phyloP scores from a whole-genome alignment of 2,888 invertebrate species.

The Ophion slaviceki region DNA sequence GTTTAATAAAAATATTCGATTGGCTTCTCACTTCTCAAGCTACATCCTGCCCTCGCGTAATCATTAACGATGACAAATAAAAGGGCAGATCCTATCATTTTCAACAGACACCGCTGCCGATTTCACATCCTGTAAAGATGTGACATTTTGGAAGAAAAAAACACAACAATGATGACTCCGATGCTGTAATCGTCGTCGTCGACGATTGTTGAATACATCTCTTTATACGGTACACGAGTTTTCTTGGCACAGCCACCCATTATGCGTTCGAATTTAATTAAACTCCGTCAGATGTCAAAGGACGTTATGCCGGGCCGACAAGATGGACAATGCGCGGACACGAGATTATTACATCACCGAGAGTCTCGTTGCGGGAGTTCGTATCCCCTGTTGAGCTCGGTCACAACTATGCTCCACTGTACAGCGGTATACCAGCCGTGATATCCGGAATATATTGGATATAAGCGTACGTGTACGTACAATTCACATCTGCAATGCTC shows the following conservation, averaged over 20 bases:
- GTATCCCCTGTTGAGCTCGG: slow-evolving; percentile 53
- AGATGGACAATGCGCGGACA: slow-evolving; percentile 83
- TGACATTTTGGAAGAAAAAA: slow-evolving; percentile 13
- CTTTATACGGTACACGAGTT: slow-evolving; percentile 27
- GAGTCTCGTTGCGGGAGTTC: slow-evolving; percentile 55
- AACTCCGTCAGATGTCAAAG: slow-evolving; percentile 83
- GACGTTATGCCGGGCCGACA: slow-evolving; percentile 75
- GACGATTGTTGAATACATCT: slow-evolving; percentile 25
- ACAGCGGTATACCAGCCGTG: slow-evolving; percentile 27
- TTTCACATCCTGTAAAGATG: slow-evolving; percentile 1
- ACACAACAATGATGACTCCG: slow-evolving; percentile 31
- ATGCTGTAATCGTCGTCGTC: slow-evolving; percentile 27
- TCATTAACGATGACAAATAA: not conserved
- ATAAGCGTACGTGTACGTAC: slow-evolving; percentile 17
- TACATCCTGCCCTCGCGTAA: not conserved
- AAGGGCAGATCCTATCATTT: not conserved
- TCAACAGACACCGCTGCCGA: not conserved
- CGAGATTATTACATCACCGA: slow-evolving; percentile 82
- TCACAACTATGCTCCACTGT: slow-evolving; percentile 34
- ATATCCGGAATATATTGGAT: slow-evolving; percentile 57
- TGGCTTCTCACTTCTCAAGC: not conserved
- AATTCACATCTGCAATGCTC: slow-evolving; percentile 49
- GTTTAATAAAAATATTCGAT: no score
- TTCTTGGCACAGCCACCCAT: slow-evolving; percentile 67
- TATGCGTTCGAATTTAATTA: slow-evolving; percentile 82